Conservation (phyloP, 2,888 invertebrate species). For the Bruchidius siliquastri region DNA sequence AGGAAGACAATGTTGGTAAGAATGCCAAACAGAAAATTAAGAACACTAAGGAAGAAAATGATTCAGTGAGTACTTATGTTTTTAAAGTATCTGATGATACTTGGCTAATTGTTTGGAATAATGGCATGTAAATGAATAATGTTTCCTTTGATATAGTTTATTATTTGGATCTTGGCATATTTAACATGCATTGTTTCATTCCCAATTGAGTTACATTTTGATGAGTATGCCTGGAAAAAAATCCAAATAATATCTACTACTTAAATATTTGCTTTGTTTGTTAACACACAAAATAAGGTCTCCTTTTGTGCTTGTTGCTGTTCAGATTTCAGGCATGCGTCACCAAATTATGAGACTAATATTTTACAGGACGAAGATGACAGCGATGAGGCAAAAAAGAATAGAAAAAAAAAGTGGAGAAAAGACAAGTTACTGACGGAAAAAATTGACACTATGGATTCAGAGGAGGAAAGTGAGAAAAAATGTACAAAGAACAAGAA, state of each 20-base stretch:
- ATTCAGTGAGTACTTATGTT: constrained; percentile 1
- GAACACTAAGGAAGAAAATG: not conserved
- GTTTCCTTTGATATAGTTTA: too few relatives aligned
- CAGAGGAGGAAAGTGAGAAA: constrained; percentile 23
- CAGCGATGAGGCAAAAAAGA: not conserved
- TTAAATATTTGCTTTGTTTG: too few relatives aligned
- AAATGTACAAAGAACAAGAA: constrained; percentile 24
- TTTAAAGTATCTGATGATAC: constrained; percentile 1
- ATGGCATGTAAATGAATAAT: too few relatives aligned
- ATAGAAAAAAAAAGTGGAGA: constrained; percentile 24
- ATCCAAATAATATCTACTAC: too few relatives aligned
- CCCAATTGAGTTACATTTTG: too few relatives aligned
- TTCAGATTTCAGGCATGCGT: not conserved
- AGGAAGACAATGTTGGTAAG: constrained; percentile 6
- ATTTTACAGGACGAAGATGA: not conserved
- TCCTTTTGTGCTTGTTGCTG: too few relatives aligned
- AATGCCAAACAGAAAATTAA: too few relatives aligned
- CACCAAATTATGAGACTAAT: not conserved
- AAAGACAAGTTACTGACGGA: constrained; percentile 29
- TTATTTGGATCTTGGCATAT: too few relatives aligned
- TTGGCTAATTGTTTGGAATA: too few relatives aligned
- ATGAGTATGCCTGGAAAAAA: too few relatives aligned
- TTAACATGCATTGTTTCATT: too few relatives aligned
- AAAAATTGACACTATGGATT: constrained; percentile 30
- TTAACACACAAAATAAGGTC: too few relatives aligned